phyloP scores from a whole-genome alignment of 2,113 vertebrate genomes.

The Rattus rattus region DNA sequence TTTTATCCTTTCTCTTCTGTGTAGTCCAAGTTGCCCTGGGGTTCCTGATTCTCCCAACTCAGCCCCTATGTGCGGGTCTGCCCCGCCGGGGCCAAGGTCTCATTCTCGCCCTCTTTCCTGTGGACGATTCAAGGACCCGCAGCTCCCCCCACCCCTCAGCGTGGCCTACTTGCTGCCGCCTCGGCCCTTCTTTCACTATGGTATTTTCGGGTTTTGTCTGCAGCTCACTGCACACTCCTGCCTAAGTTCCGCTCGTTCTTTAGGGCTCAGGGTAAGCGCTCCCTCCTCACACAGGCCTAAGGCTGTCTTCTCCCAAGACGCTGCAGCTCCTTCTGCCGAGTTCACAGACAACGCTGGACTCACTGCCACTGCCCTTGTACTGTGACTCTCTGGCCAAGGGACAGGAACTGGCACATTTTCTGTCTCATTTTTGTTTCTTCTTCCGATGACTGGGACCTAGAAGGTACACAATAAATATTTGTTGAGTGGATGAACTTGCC shows the following conservation, averaged over 20 bases:
- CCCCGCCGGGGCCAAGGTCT: not conserved
- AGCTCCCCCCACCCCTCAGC: not conserved
- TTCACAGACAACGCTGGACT: not conserved
- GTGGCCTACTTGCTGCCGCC: not conserved
- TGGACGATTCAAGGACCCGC: not conserved
- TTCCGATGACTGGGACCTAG: not conserved
- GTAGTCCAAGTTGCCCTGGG: not conserved
- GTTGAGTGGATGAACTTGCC: slow-evolving; percentile 11
- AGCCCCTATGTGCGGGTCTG: not conserved
- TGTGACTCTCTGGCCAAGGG: not conserved
- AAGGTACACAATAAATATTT: slow-evolving; percentile 42
- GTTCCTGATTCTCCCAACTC: not conserved
- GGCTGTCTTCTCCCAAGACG: not conserved
- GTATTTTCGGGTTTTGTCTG: not conserved
- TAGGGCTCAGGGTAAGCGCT: not conserved
- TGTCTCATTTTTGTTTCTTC: not conserved
- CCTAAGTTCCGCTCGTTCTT: not conserved
- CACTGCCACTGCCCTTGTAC: slow-evolving; percentile 11
- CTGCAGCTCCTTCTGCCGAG: not conserved
- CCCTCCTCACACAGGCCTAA: not conserved
- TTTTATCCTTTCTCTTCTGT: not conserved
- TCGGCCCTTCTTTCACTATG: not conserved
- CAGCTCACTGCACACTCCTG: not conserved
- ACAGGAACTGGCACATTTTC: slow-evolving; percentile 36
- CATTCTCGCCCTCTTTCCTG: not conserved